These are phyloP conservation scores for Steatornis caripensis DNA, from an alignment of 2,113 vertebrate genomes.

Conservation along the genomic window DNA sequence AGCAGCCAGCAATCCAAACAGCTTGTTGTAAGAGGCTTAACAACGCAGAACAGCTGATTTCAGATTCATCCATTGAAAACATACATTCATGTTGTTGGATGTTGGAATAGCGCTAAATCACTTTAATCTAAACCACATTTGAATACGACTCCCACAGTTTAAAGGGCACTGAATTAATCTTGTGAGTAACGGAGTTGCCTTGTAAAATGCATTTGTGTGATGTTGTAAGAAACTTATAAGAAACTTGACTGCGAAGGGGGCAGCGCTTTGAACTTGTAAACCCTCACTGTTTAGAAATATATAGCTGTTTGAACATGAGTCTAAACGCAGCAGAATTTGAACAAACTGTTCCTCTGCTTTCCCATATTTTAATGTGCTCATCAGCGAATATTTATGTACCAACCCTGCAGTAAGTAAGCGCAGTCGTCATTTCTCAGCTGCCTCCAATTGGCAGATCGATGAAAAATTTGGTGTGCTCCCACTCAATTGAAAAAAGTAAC, in stretches of 20 bases:
- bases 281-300: constrained; percentile 23
- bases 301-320: background rate
- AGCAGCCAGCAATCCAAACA: constrained; percentile 53
- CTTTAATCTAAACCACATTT: constrained; percentile 70
- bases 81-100: constrained; percentile 51
- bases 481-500: constrained; percentile 56
- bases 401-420: constrained; percentile 9
- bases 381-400: constrained; percentile 47
- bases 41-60: constrained; percentile 63
- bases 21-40: constrained; percentile 52
- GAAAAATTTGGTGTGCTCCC: constrained; percentile 68
- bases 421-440: constrained; percentile 66
- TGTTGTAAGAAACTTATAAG: constrained; percentile 49
- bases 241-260: constrained; percentile 23
- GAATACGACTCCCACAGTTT: constrained; percentile 51
- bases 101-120: constrained; percentile 64
- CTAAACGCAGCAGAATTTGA: background rate
- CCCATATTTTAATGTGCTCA: constrained; percentile 42
- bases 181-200: constrained; percentile 50
- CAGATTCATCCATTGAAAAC: constrained; percentile 57
- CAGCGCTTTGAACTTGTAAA: constrained; percentile 60
- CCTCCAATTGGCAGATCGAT: constrained; percentile 66
- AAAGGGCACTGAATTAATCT: constrained; percentile 69
- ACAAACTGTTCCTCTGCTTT: constrained; percentile 11
- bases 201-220: constrained; percentile 52